Evolutionary conservation across 2,797 vertebrate genomes (phyloP).

Genomic region (Darevskia nairensis): DNA sequence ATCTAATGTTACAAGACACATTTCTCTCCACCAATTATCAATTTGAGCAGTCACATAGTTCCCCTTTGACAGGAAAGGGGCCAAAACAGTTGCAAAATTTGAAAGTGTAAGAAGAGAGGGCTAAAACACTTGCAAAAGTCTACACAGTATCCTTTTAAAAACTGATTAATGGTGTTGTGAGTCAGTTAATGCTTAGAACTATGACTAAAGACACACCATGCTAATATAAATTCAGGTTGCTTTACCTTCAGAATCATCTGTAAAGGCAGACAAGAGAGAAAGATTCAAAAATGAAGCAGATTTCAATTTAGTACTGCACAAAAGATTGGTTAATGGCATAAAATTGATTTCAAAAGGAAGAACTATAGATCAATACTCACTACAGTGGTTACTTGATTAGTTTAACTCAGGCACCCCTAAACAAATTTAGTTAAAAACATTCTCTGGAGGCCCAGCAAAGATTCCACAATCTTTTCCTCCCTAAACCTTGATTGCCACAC

Average conservation of each 20-base stretch:
- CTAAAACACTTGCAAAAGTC: background rate
- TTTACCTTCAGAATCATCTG: conserved; percentile 99
- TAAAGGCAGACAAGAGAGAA: conserved; percentile 87
- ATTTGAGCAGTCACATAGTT: background rate
- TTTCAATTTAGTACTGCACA: conserved; percentile 50
- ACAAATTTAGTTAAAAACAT: background rate
- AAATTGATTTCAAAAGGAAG: background rate
- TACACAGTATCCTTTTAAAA: conserved; percentile 73
- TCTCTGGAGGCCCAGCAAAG: background rate
- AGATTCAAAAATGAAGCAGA: conserved; percentile 72
- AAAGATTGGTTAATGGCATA: conserved; percentile 18
- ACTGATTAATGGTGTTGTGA: background rate
- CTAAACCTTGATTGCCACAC: background rate
- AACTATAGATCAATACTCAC: background rate
- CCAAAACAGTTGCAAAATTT: rapidly evolving
- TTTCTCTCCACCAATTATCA: background rate
- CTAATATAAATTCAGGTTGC: conserved; percentile 76
- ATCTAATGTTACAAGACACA: background rate
- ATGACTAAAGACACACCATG: conserved; percentile 69
- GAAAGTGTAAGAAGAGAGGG: background rate
- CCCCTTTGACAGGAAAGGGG: background rate
- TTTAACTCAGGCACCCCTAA: background rate
- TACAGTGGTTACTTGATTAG: conserved; percentile 2
- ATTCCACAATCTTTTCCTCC: background rate
- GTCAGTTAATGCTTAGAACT: conserved; percentile 26